Base-by-base conservation (phyloP, 2,888 invertebrate species). In the Prionchulus punctatus region DNA sequence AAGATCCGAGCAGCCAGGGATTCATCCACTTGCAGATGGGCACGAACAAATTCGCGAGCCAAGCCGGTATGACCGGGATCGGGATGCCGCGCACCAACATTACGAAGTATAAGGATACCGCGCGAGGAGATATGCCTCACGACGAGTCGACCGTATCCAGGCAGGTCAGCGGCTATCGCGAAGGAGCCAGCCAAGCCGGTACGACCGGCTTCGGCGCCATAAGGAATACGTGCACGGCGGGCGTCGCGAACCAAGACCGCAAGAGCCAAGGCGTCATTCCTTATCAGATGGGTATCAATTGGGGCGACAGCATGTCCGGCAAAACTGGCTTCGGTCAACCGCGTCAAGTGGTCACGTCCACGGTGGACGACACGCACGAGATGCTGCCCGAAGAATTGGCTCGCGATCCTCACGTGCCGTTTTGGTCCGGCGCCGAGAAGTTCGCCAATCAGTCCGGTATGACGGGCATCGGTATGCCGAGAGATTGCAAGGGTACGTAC, bases 271-370 rank as follows among this genome's bases (percentile, higher is more conserved):
- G 63, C 52, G 67, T 74, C 30, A 76, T 78, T 64, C 75, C 76
- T 28, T 71, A 76, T 58, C 77, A 77, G 63, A 75, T 76, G 66
- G 77, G 77, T 56, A 73, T 74, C 59, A 76, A 77, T 66, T 72
- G 73, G 66, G 75, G 75, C 49, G 77, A 77, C 27, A 73, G 73
- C 30, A 76, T 77, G 64, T 66, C 73, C 36, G 75, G 76, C 57
- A 76, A 76, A 72, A 76, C 74, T 45, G 76, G 76, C 18, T 77
- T 77, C 65, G 78, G 77, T 43, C 72, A 74, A 62, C 71, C 73
- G 7, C 12, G 55, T 3, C 60, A 64, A 57, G 63, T 63, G 43
- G 68, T 65, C 64, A 70, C 69, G 27, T 57, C 65, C 30, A 68
- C 62, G 61, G 64, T 65, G 56, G 69, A 69, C 62, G 70, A 70